These are phyloP conservation scores for Bostrychus sinensis DNA, from an alignment of 2,113 vertebrate genomes.

Conservation along the genomic window DNA sequence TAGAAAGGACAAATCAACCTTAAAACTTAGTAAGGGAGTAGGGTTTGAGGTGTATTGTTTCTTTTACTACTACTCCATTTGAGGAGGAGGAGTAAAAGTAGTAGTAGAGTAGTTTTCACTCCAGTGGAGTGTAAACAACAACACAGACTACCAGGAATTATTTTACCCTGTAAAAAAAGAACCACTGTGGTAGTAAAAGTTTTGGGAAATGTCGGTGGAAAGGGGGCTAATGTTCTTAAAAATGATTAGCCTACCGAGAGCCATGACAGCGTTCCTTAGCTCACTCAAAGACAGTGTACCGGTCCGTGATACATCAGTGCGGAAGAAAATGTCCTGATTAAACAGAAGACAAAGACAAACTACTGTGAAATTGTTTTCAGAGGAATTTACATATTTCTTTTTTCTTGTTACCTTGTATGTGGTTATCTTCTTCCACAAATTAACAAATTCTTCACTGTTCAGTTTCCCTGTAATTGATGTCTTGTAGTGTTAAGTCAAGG, in stretches of 20 bases:
- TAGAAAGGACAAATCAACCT: too few relatives aligned
- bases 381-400: neutral
- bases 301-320: slow-evolving; percentile 56
- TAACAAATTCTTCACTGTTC: slow-evolving; percentile 62
- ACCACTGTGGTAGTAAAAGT: too few relatives aligned
- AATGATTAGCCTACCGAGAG: slow-evolving; percentile 52
- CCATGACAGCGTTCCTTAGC: slow-evolving; percentile 63
- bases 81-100: too few relatives aligned
- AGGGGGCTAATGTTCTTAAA: neutral
- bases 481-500: slow-evolving; percentile 34
- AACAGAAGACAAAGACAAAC: neutral
- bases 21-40: too few relatives aligned
- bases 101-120: too few relatives aligned
- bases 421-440: slow-evolving; percentile 63
- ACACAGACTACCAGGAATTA: too few relatives aligned
- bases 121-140: too few relatives aligned
- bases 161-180: too few relatives aligned
- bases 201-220: too few relatives aligned
- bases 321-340: slow-evolving; percentile 71
- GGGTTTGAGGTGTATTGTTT: too few relatives aligned
- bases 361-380: neutral
- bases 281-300: slow-evolving; percentile 70
- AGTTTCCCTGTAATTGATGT: slow-evolving; percentile 73
- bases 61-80: too few relatives aligned
- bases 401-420: slow-evolving; percentile 65